These are phyloP conservation scores for Forbesichthys papilliferus DNA, from an alignment of 2,113 vertebrate species.

Conservation along the genomic window DNA sequence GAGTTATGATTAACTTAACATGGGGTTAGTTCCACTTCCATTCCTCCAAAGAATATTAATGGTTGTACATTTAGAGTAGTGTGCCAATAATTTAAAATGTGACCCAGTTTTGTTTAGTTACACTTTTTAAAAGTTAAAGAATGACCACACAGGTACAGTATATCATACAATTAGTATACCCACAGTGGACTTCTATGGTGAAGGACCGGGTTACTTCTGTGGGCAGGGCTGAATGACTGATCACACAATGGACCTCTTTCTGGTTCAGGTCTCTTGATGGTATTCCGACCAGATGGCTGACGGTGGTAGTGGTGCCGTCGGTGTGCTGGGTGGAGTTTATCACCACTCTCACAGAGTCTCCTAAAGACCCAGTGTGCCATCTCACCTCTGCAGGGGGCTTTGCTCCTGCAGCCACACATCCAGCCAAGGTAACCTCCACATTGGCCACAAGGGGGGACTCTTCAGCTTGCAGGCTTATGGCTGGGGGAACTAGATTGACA, in stretches of 20 bases:
- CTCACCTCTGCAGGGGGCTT: conserved; percentile 45
- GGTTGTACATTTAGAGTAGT: neutral
- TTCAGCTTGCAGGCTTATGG: neutral
- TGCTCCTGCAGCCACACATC: conserved; percentile 48
- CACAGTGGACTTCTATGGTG: neutral
- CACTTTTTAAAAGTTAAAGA: too few species aligned
- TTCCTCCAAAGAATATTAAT: neutral
- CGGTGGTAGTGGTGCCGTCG: conserved; percentile 43
- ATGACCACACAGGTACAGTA: too few species aligned
- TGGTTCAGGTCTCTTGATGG: conserved; percentile 36
- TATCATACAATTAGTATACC: conserved; percentile 9
- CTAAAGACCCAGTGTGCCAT: conserved; percentile 38
- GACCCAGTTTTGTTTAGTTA: neutral
- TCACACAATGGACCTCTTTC: conserved; percentile 40
- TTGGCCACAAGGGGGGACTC: conserved; percentile 1
- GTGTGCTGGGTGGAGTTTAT: neutral
- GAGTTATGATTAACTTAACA: too few species aligned
- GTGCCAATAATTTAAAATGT: neutral
- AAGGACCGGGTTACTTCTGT: too few species aligned
- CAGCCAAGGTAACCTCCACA: conserved; percentile 27
- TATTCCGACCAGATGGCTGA: conserved; percentile 37
- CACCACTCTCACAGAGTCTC: neutral
- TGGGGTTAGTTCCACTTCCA: too few species aligned
- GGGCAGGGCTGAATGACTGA: conserved; percentile 10
- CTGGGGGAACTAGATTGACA: conserved; percentile 43